Evolutionary conservation across 2,797 vertebrate species (phyloP).

Genomic region (Hydrophis major): DNA sequence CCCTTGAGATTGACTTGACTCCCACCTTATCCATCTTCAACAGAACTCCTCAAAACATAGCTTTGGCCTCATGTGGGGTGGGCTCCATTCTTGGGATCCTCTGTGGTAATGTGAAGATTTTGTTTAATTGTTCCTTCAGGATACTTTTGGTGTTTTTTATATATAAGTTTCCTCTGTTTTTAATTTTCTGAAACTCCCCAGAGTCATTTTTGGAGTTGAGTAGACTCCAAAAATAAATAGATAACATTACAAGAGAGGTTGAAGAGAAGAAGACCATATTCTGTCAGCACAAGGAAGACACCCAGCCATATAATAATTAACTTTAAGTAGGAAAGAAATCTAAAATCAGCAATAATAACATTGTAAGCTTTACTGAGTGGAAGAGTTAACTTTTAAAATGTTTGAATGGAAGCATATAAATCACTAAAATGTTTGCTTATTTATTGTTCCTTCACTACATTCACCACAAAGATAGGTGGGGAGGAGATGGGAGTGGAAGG

Average conservation of each 20-base stretch:
- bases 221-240: neutral
- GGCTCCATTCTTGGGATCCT: neutral
- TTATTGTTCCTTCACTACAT: neutral
- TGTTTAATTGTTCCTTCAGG: neutral
- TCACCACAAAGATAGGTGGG: neutral
- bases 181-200: neutral
- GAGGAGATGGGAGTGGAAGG: neutral
- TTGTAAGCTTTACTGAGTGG: neutral
- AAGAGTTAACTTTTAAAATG: neutral
- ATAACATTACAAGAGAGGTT: neutral
- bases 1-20: neutral
- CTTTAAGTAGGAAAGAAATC: neutral
- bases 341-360: neutral
- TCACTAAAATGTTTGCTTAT: neutral
- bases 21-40: neutral
- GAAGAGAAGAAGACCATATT: neutral
- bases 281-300: neutral
- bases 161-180: neutral
- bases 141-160: neutral
- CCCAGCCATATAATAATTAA: neutral
- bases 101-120: neutral
- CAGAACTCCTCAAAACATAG: neutral
- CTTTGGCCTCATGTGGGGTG: neutral
- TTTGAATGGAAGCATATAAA: neutral
- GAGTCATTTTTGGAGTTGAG: neutral